Conservation (phyloP, 1,140 invertebrate genomes). For the Conopomorpha cramerella region DNA sequence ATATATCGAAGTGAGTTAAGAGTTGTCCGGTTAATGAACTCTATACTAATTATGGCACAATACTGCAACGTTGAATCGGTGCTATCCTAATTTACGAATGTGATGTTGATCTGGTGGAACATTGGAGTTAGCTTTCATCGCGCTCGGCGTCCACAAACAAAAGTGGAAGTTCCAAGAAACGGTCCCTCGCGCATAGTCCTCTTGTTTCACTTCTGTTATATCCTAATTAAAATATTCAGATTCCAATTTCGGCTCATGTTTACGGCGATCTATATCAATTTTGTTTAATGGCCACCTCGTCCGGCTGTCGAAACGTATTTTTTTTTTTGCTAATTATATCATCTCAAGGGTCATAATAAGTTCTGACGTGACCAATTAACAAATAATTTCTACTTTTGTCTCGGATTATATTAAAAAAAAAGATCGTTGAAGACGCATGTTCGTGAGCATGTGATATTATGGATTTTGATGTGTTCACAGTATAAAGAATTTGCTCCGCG, state of each 20-base stretch:
- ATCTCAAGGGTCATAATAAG: too few relatives aligned
- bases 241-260: constrained; percentile 24
- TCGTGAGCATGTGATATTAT: neutral
- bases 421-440: too few relatives aligned
- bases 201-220: constrained; percentile 10
- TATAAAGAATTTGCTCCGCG: neutral
- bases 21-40: constrained; percentile 21
- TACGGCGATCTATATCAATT: constrained; percentile 45
- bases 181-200: too few relatives aligned
- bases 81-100: too few relatives aligned
- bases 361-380: too few relatives aligned
- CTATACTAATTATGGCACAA: constrained; percentile 6
- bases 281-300: constrained; percentile 41
- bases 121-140: too few relatives aligned
- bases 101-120: too few relatives aligned
- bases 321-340: constrained; percentile 4
- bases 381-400: constrained; percentile 31
- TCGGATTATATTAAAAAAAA: too few relatives aligned
- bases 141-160: too few relatives aligned
- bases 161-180: too few relatives aligned
- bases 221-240: constrained; percentile 50
- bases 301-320: too few relatives aligned
- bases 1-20: too few relatives aligned
- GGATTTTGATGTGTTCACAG: neutral
- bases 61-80: constrained; percentile 18